phyloP scores from a whole-genome alignment of 2,888 invertebrate genomes.

The Endomychus coccineus region DNA sequence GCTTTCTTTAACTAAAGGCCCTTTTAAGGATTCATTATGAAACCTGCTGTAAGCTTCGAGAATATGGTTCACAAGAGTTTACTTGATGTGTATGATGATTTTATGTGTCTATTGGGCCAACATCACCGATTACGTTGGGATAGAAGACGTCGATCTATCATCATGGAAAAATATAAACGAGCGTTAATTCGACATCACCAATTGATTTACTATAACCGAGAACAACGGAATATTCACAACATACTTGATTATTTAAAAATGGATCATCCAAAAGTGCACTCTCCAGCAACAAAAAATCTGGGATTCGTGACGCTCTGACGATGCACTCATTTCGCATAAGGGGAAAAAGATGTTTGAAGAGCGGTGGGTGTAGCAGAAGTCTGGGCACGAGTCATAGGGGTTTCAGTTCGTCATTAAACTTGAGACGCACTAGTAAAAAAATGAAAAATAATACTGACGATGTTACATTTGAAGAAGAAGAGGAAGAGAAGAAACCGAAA shows the following conservation, averaged over 20 bases:
- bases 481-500: conserved; percentile 30
- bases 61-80: no score
- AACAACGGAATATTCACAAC: conserved; percentile 37
- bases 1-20: no score
- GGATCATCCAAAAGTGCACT: conserved; percentile 6
- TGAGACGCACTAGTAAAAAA: conserved; percentile 32
- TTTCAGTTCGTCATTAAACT: conserved; percentile 31
- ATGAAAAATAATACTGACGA: conserved; percentile 26
- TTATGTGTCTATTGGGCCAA: conserved; percentile 71
- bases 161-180: conserved; percentile 37
- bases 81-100: conserved; percentile 16
- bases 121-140: conserved; percentile 84
- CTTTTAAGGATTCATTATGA: no score
- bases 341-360: conserved; percentile 30
- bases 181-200: conserved; percentile 33
- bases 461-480: conserved; percentile 22
- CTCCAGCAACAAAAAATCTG: conserved; percentile 6
- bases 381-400: conserved; percentile 35
- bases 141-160: conserved; percentile 53
- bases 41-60: no score
- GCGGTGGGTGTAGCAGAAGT: conserved; percentile 36
- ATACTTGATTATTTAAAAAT: not conserved
- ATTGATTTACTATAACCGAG: conserved; percentile 25
- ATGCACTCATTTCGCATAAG: conserved; percentile 8
- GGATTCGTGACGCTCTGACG: conserved; percentile 10